A percentile compares a stretch with the other conserved stretches of the same genome.
phyloP scores from a whole-genome alignment of 2,888 invertebrate species.

The Ramazzottius varieornatus region DNA sequence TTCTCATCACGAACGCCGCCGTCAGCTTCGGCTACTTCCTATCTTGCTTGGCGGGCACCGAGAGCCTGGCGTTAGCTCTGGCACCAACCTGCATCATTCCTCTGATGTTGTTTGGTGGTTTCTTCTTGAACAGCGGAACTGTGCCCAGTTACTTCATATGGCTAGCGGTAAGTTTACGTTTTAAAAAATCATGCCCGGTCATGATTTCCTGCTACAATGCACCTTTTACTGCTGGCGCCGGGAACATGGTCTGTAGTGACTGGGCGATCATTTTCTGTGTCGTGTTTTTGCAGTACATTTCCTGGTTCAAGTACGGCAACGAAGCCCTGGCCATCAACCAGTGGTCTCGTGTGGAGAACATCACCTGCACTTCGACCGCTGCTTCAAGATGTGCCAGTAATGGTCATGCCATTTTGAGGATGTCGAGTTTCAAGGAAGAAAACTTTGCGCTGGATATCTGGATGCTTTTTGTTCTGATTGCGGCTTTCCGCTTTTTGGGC shows the following conservation, averaged over 20 bases:
- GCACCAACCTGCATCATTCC: constrained; percentile 77
- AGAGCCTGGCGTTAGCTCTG: constrained; percentile 63
- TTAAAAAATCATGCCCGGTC: background rate
- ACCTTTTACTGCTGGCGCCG: no score
- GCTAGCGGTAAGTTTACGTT: constrained; percentile 25
- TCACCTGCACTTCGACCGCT: constrained; percentile 32
- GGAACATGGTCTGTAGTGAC: no score
- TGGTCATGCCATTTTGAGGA: constrained; percentile 42
- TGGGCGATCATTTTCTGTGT: no score
- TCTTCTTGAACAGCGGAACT: constrained; percentile 68
- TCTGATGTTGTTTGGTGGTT: constrained; percentile 76
- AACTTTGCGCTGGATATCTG: constrained; percentile 11
- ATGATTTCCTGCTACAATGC: no score
- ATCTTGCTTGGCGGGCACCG: constrained; percentile 53
- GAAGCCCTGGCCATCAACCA: constrained; percentile 66
- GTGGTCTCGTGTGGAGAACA: constrained; percentile 49
- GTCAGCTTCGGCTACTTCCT: constrained; percentile 74
- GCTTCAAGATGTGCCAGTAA: constrained; percentile 29
- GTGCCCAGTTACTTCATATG: constrained; percentile 56
- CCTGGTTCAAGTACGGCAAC: constrained; percentile 75
- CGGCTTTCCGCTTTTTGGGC: constrained; percentile 11
- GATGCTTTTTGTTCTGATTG: constrained; percentile 13
- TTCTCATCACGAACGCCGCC: constrained; percentile 60
- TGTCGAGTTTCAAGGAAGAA: background rate
- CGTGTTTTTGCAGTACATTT: constrained; percentile 36